Evolutionary conservation across 2,113 vertebrate genomes (phyloP).

Genomic region (Phalacrocorax carbo): DNA sequence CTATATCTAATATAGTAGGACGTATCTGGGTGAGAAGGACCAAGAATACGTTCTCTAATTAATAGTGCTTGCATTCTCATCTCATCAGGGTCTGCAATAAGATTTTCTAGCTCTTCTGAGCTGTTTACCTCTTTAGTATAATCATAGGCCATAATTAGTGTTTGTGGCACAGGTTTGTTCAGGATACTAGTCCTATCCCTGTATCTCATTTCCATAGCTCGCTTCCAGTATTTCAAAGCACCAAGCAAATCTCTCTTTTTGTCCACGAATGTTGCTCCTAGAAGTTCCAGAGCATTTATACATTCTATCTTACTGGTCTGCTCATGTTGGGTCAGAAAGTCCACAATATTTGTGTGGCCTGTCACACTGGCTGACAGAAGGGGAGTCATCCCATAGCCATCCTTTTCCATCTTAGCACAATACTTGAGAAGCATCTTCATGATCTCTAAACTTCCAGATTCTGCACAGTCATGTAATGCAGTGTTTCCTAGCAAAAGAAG

Average conservation of each 20-base stretch:
- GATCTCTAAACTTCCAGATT: constrained; percentile 94
- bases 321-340: constrained; percentile 87
- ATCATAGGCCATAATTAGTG: constrained; percentile 94
- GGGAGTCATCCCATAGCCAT: constrained; percentile 93
- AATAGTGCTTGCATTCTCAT: constrained; percentile 98
- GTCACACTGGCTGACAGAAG: constrained; percentile 93
- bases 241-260: constrained; percentile 97
- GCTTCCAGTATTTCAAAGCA: constrained; percentile 97
- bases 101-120: constrained; percentile 89
- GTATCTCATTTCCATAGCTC: constrained; percentile 96
- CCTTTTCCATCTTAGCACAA: constrained; percentile 90
- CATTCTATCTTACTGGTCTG: constrained; percentile 86
- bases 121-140: constrained; percentile 92
- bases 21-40: constrained; percentile 96
- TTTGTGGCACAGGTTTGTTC: constrained; percentile 87
- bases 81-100: constrained; percentile 96
- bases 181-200: constrained; percentile 85
- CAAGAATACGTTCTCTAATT: constrained; percentile 94
- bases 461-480: constrained; percentile 92
- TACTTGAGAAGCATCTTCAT: constrained; percentile 94
- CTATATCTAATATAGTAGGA: constrained; percentile 98
- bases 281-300: constrained; percentile 88
- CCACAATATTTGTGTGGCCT: constrained; percentile 93
- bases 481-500: constrained; percentile 84
- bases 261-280: constrained; percentile 96